Percentiles rank a stretch among this genome's conserved stretches.
phyloP scores from a whole-genome alignment of 2,113 vertebrate genomes.

The Rhagologus leucostigma region DNA sequence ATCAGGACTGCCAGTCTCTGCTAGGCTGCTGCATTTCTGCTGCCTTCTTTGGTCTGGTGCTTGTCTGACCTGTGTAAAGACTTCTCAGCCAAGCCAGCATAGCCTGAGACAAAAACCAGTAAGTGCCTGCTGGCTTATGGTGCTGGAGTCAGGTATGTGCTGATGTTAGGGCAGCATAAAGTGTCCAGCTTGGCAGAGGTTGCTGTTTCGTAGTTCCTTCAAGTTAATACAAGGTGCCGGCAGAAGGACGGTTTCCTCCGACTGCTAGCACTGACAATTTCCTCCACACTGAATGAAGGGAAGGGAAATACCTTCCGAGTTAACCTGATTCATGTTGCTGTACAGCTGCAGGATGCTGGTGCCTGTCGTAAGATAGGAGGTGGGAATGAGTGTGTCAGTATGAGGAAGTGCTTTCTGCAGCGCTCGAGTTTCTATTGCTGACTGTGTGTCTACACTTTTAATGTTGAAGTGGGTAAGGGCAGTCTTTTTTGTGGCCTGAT shows the following conservation, averaged over 20 bases:
- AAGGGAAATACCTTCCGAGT: rapidly evolving
- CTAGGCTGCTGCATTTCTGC: background rate
- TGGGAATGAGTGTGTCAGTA: background rate
- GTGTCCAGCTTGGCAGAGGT: background rate
- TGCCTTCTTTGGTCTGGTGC: background rate
- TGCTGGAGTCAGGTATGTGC: background rate
- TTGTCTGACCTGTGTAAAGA: background rate
- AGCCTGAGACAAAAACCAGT: background rate
- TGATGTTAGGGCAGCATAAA: background rate
- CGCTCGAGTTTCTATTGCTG: background rate
- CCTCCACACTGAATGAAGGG: background rate
- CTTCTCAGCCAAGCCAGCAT: background rate
- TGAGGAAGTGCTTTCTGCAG: background rate
- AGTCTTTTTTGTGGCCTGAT: background rate
- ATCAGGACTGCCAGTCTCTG: background rate
- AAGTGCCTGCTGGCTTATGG: background rate
- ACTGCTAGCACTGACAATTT: background rate
- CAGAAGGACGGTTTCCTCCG: background rate
- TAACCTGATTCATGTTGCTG: background rate
- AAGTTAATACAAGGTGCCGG: background rate
- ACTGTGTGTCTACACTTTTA: background rate
- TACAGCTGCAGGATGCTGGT: background rate
- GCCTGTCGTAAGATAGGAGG: background rate
- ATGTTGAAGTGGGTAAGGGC: background rate
- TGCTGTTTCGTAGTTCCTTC: background rate